Base-by-base conservation (phyloP, 2,113 vertebrate genomes). In the Emydura subglobosa region DNA sequence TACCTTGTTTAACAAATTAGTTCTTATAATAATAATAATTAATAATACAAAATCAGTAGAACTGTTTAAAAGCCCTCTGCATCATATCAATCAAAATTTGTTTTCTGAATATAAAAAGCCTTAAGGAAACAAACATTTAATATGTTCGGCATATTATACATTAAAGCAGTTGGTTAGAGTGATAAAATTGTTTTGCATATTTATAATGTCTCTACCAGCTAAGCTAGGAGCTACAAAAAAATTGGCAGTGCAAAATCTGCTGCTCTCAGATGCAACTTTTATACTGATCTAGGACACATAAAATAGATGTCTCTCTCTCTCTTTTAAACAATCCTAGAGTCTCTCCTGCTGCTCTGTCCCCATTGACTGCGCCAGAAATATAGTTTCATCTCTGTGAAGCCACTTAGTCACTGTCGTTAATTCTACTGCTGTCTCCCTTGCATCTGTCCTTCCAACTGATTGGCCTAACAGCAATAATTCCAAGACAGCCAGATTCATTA, bases 401-500 rank as follows among this genome's bases (percentile, higher is more conserved):
- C 27, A 92, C 83, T 96, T 96, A 88, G 47, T 93, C 34, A 79
- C 34, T 47, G 7, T 95, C 61, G 92, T 94, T 97, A 96, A 95
- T 95, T 97, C 96, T 84, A 88, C 42, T 87, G 27, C 91, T 97
- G 78, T 88, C 61, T 95, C 91, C 90, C 86, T 85, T 34, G 19
- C 94, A 87, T 96, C 96, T 97, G 87, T 87, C 83, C 95, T 94
- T 96, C 87, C 79, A 95, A 74, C 79, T 94, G 94, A 86, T 49
- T 91, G n/a, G 85, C 93, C 74, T 91, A 95, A 97, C 81, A 95
- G 76, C 87, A 89, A 51, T 83, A 92, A 89, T 95, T 96, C 92
- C 95, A 97, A 97, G 96, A 96, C 89, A 95, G 80, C 92, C 93
- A 88, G 85, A 95, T 97, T 94, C 86, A 82, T 94, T 93, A 92